Conservation (phyloP, 2,888 invertebrate genomes). For the Campoplex capitator region DNA sequence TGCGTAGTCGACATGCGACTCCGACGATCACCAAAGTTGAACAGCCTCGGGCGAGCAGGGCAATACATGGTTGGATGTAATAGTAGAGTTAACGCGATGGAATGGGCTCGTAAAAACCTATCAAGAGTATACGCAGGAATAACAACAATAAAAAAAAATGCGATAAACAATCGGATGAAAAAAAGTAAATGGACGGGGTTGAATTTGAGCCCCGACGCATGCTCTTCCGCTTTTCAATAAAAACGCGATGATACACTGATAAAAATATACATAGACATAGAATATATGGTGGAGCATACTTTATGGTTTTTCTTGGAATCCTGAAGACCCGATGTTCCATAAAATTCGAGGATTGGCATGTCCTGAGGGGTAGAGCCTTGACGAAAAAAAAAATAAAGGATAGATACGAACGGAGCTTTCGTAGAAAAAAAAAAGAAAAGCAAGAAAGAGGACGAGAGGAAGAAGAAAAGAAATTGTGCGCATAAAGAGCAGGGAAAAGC, state of each 20-base stretch:
- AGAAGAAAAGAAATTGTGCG: not conserved
- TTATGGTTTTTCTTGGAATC: constrained; percentile 47
- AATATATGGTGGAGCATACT: not conserved
- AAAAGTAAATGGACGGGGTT: too few relatives aligned
- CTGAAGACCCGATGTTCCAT: constrained; percentile 58
- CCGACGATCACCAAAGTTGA: too few relatives aligned
- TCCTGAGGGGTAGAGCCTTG: constrained; percentile 37
- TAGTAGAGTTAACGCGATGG: too few relatives aligned
- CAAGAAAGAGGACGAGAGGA: not conserved
- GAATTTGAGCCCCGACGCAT: too few relatives aligned
- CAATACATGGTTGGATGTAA: too few relatives aligned
- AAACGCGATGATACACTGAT: not conserved
- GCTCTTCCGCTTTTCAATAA: not conserved
- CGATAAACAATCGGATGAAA: not conserved
- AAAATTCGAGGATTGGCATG: constrained; percentile 64
- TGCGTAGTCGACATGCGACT: too few relatives aligned
- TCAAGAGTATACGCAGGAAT: too few relatives aligned
- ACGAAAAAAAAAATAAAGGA: constrained; percentile 35
- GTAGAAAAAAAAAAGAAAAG: constrained; percentile 8
- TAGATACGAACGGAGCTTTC: constrained; percentile 21
- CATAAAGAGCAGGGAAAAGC: constrained; percentile 39
- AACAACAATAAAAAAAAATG: not conserved
- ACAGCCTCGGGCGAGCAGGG: too few relatives aligned
- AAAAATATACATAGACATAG: not conserved
- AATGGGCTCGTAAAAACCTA: too few relatives aligned